Conservation (phyloP, 2,888 invertebrate genomes). For the Drosophila birchii region DNA sequence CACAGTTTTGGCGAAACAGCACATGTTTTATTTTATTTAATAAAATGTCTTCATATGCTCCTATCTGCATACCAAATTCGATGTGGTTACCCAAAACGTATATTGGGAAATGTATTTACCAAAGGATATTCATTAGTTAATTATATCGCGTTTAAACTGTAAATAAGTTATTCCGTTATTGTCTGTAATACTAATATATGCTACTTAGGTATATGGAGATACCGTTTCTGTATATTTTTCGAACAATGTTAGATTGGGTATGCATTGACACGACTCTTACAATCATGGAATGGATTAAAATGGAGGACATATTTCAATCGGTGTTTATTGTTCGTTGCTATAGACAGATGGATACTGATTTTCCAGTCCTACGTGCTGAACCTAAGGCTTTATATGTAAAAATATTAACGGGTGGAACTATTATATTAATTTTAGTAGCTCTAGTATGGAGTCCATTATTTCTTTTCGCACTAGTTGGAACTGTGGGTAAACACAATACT, state of each 20-base stretch:
- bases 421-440: conserved; percentile 93
- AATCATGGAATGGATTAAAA: conserved; percentile 98
- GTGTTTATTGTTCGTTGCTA: conserved; percentile 92
- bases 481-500: conserved; percentile 94
- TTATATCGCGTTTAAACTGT: conserved; percentile 96
- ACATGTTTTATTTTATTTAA: conserved; percentile 97
- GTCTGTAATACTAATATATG: neutral
- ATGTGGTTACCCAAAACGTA: conserved; percentile 97
- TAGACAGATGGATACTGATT: conserved; percentile 92
- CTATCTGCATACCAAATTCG: conserved; percentile 98
- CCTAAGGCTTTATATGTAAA: conserved; percentile 92
- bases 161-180: neutral
- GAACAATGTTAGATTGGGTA: conserved; percentile 99
- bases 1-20: conserved; percentile 87
- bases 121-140: conserved; percentile 96
- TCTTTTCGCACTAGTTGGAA: conserved; percentile 96
- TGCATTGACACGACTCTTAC: conserved; percentile 99
- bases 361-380: conserved; percentile 94
- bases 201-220: conserved; percentile 91
- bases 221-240: conserved; percentile 97
- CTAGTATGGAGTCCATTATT: conserved; percentile 99
- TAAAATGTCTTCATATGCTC: conserved; percentile 97
- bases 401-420: conserved; percentile 94
- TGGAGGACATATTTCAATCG: conserved; percentile 99
- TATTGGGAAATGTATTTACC: conserved; percentile 98